These are phyloP conservation scores for Elaeidobius kamerunicus DNA, from an alignment of 2,888 invertebrate species.

Conservation along the genomic window DNA sequence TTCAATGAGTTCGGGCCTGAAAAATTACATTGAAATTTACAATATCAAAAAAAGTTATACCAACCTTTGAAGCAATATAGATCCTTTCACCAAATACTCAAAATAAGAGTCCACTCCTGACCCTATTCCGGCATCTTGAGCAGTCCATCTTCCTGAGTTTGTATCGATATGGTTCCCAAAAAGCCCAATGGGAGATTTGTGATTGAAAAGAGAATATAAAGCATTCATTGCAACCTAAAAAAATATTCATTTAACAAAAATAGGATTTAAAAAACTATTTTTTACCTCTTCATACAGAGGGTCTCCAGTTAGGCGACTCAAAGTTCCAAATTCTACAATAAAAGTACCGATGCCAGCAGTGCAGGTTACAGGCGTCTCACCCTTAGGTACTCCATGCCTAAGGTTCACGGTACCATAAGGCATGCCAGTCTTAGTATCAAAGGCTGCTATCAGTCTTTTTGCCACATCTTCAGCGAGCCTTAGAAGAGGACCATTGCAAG, in stretches of 20 bases:
- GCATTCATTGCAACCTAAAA: conserved; percentile 84
- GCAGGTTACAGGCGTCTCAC: conserved; percentile 95
- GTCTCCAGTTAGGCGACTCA: conserved; percentile 91
- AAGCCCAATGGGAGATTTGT: conserved; percentile 81
- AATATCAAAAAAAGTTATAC: too few species aligned
- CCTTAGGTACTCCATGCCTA: conserved; percentile 84
- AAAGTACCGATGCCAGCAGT: conserved; percentile 98
- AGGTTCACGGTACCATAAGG: conserved; percentile 97
- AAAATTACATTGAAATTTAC: too few species aligned
- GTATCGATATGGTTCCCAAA: conserved; percentile 98
- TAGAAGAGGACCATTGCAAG: conserved; percentile 92
- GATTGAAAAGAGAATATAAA: conserved; percentile 80
- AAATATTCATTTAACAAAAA: conserved; percentile 9
- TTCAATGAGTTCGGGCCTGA: conserved; percentile 78
- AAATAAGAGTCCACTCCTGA: conserved; percentile 97
- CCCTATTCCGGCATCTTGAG: conserved; percentile 95
- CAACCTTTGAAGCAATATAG: conserved; percentile 45
- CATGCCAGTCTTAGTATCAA: conserved; percentile 91
- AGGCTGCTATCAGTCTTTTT: conserved; percentile 83
- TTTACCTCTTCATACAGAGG: conserved; percentile 87
- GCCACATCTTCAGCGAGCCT: conserved; percentile 94
- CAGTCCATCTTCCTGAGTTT: conserved; percentile 93
- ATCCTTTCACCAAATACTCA: conserved; percentile 96
- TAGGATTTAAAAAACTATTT: background rate
- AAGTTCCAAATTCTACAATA: conserved; percentile 92